Evolutionary conservation across 2,797 vertebrate genomes (phyloP), one percentile per base, ranked within the genome.

Genomic region (Dendrocincla fuliginosa): DNA sequence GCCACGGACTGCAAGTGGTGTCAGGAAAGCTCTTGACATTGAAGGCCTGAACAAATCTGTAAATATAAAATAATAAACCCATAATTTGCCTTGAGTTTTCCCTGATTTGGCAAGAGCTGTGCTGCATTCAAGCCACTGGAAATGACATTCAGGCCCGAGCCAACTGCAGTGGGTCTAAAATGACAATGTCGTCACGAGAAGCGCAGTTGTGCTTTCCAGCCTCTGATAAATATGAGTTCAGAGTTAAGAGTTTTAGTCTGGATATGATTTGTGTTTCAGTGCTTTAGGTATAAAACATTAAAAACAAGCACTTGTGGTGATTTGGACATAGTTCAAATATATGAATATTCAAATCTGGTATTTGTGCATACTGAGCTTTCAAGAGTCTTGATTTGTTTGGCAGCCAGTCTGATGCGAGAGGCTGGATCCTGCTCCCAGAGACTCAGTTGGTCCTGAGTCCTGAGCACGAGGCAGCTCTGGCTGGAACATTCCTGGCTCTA

Each of bases 271-370:
- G 39, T 93, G 5, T 95, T 94, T 80, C 82, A 41, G 0, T 30
- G 68, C 53, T 27, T 83, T 68, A 93, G 89, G 71, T 73, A 59
- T 50, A 41, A 95, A 79, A 77, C 63, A 68, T 83, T 56, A 33
- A 57, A 89, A 87, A 65, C 69, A 89, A 81, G 87, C 81, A 35
- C 76, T 83, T 95, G 93, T 71, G 84, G 64, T 83, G 73, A 71
- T 91, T 71, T 90, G 91, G 93, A 59, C 83, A 33, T 41, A 39
- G 87, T 81, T 93, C 95, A 85, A 59, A 71, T 53, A 61, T 33
- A 77, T 87, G 73, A 83, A 71, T 89, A 92, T 94, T 91, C 57
- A 87, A 93, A 91, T 94, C 90, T 96, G 92, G 42, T 92, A 19
- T 95, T 90, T 87, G 78, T 84, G 79, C 77, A 13, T 22, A 25